phyloP scores from a whole-genome alignment of 2,797 vertebrate genomes.

The Margarornis squamiger region DNA sequence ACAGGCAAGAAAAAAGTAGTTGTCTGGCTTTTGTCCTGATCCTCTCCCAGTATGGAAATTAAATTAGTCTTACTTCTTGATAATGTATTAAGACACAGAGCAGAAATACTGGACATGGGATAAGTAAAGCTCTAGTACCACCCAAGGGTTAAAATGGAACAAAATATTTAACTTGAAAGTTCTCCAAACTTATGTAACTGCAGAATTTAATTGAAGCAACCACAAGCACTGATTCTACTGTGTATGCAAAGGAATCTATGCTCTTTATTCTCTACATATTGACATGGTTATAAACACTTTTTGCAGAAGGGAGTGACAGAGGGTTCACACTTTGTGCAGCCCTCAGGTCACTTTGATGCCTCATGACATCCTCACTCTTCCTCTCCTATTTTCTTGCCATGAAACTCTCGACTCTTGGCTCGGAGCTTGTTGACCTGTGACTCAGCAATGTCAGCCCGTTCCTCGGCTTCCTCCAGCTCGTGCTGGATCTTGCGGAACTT shows the following conservation, averaged over 20 bases:
- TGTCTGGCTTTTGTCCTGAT: neutral
- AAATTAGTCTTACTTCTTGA: neutral
- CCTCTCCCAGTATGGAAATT: neutral
- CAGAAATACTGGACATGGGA: neutral
- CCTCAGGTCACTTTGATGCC: conserved; percentile 32
- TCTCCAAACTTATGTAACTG: neutral
- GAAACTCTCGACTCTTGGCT: conserved; percentile 86
- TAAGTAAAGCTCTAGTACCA: neutral
- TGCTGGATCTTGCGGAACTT: conserved; percentile 86
- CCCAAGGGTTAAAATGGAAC: neutral
- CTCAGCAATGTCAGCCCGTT: conserved; percentile 89
- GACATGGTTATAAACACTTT: neutral
- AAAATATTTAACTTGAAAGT: neutral
- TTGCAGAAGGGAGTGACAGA: conserved; percentile 29
- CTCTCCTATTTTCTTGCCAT: conserved; percentile 75
- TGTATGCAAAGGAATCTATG: neutral
- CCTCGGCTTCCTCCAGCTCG: conserved; percentile 89
- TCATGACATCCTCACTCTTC: conserved; percentile 62
- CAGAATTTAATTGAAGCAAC: neutral
- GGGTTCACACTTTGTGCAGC: conserved; percentile 49
- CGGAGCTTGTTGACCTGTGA: conserved; percentile 92
- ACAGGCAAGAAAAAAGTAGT: neutral
- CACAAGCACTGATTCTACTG: neutral
- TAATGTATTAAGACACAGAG: neutral
- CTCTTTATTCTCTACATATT: conserved; percentile 69